A percentile compares a stretch with the other conserved stretches of the same genome.
phyloP scores from a whole-genome alignment of 1,140 invertebrate species.

The Belonocnema kinseyi region DNA sequence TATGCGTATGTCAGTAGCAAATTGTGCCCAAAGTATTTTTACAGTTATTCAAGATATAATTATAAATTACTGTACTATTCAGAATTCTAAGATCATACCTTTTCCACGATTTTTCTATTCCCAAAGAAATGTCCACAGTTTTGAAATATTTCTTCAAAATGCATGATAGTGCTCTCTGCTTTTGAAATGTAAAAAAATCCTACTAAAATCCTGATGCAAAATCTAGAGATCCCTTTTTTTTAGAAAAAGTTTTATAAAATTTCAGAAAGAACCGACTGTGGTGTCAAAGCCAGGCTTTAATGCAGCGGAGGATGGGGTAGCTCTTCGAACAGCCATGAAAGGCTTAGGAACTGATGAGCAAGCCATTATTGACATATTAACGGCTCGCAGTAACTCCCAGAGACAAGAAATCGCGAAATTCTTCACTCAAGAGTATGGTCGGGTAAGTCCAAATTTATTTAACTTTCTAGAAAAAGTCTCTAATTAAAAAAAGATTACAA shows the following conservation, averaged over 20 bases:
- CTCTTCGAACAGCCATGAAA: conserved; percentile 93
- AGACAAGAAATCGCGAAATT: conserved; percentile 91
- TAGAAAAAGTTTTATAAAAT: too few relatives aligned
- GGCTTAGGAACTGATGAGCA: conserved; percentile 94
- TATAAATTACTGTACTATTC: not conserved
- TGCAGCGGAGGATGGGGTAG: conserved; percentile 88
- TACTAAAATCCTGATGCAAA: too few relatives aligned
- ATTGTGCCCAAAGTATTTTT: not conserved
- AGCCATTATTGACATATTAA: conserved; percentile 92
- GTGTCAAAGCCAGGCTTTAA: conserved; percentile 88
- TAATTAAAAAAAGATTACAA: too few relatives aligned
- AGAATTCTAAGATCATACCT: too few relatives aligned
- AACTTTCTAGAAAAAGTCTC: too few relatives aligned
- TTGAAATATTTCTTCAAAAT: too few relatives aligned
- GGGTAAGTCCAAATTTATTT: not conserved
- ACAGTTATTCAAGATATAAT: not conserved
- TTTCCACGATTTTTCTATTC: too few relatives aligned
- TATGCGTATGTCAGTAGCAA: not conserved
- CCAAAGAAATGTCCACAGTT: too few relatives aligned
- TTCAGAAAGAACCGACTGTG: conserved; percentile 87
- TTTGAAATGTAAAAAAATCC: too few relatives aligned
- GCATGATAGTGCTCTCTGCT: too few relatives aligned
- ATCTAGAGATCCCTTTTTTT: too few relatives aligned
- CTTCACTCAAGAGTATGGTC: conserved; percentile 95
- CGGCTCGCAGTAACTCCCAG: conserved; percentile 90